Percentiles rank a stretch among this genome's conserved stretches.
Evolutionary conservation across 2,888 invertebrate species (phyloP).

Genomic region (Tetragnatha montana): DNA sequence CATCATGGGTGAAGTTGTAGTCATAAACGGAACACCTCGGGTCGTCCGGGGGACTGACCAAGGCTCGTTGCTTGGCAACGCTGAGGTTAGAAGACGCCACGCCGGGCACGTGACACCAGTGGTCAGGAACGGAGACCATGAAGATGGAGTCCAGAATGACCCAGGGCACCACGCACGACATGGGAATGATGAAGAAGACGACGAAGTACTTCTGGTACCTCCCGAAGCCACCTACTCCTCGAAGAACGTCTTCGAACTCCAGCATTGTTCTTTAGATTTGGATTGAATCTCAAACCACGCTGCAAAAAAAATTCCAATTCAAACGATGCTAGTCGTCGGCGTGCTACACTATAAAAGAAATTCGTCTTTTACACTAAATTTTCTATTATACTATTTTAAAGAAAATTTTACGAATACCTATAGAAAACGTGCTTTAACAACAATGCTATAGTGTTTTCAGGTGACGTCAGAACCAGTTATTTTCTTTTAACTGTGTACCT

Average conservation of each 20-base stretch:
- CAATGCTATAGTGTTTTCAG: too few species aligned
- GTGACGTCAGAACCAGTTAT: too few species aligned
- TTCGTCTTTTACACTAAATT: too few species aligned
- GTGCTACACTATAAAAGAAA: too few species aligned
- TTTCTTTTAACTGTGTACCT: too few species aligned
- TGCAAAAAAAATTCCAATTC: too few species aligned
- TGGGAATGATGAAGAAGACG: constrained; percentile 89
- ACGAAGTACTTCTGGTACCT: constrained; percentile 87
- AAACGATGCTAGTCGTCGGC: too few species aligned
- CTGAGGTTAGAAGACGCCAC: constrained; percentile 78
- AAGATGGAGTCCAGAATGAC: constrained; percentile 79
- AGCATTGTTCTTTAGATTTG: neutral
- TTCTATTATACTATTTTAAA: too few species aligned
- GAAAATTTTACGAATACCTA: too few species aligned
- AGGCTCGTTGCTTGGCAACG: constrained; percentile 78
- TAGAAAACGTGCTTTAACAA: too few species aligned
- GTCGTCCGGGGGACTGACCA: constrained; percentile 79
- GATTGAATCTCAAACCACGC: too few species aligned
- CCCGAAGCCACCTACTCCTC: constrained; percentile 92
- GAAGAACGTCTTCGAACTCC: constrained; percentile 77
- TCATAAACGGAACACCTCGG: constrained; percentile 74
- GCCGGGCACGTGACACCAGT: constrained; percentile 80
- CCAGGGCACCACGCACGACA: constrained; percentile 91
- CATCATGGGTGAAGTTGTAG: neutral
- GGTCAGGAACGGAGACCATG: constrained; percentile 79